Evolutionary conservation across 2,797 vertebrate genomes (phyloP).

Genomic region (Pangasius macronema): DNA sequence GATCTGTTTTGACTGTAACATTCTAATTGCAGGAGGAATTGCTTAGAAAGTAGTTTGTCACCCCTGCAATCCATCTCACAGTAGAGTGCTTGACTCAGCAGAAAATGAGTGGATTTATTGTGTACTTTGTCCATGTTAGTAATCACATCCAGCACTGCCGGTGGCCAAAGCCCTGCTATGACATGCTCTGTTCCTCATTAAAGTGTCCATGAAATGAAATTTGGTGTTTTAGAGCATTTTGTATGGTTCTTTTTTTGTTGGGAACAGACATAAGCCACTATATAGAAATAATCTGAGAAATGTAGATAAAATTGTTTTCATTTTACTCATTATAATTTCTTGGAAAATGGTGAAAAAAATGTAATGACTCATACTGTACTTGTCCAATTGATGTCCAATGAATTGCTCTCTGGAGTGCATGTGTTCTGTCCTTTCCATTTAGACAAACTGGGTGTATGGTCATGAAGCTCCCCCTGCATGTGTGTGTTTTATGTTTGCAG

Average conservation of each 20-base stretch:
- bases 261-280: neutral
- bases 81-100: neutral
- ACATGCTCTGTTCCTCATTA: neutral
- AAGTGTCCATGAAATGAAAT: neutral
- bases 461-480: neutral
- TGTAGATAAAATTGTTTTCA: neutral
- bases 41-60: constrained; percentile 43
- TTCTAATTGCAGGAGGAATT: neutral
- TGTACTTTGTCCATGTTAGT: neutral
- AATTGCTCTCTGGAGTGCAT: neutral
- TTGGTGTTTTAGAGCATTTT: neutral
- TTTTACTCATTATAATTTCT: neutral
- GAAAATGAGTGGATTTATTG: neutral
- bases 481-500: neutral
- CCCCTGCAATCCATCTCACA: constrained; percentile 2
- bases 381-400: neutral
- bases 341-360: neutral
- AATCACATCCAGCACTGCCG: neutral
- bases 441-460: neutral
- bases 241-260: neutral
- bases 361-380: neutral
- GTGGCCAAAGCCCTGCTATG: neutral
- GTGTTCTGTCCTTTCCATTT: neutral
- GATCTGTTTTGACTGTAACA: neutral
- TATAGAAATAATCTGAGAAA: neutral